phyloP scores from a whole-genome alignment of 2,113 vertebrate genomes.

The Psephotus haematonotus region DNA sequence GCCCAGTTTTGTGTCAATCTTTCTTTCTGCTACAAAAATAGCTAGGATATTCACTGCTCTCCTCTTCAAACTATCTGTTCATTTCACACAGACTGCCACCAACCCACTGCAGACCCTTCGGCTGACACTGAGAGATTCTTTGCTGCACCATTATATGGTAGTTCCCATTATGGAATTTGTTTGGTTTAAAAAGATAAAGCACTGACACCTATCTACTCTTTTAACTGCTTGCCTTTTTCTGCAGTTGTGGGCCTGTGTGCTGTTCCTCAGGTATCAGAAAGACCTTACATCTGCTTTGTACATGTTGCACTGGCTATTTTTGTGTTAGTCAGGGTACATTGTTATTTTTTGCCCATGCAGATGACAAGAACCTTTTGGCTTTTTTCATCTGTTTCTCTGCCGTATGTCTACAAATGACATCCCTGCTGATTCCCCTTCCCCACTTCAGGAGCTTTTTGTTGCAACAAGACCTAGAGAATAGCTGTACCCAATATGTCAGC shows the following conservation, averaged over 20 bases:
- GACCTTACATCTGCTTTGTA: background rate
- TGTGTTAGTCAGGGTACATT: background rate
- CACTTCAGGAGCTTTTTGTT: background rate
- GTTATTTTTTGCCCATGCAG: background rate
- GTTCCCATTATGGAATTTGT: background rate
- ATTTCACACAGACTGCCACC: background rate
- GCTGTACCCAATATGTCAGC: background rate
- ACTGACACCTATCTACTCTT: background rate
- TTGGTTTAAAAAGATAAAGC: background rate
- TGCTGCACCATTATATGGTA: background rate
- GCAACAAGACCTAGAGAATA: background rate
- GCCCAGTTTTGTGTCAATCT: background rate
- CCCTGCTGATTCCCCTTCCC: background rate
- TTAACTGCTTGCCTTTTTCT: background rate
- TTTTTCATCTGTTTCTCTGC: background rate
- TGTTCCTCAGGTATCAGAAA: background rate
- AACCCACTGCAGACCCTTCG: background rate
- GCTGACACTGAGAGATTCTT: background rate
- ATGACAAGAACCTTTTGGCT: background rate
- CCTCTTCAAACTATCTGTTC: background rate
- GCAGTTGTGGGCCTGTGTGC: background rate
- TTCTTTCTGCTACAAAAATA: background rate
- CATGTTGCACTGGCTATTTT: background rate
- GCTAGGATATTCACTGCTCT: background rate
- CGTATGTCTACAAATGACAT: background rate